These are phyloP conservation scores for Chrysolina oricalcia DNA, from an alignment of 2,888 invertebrate genomes.

Conservation along the genomic window DNA sequence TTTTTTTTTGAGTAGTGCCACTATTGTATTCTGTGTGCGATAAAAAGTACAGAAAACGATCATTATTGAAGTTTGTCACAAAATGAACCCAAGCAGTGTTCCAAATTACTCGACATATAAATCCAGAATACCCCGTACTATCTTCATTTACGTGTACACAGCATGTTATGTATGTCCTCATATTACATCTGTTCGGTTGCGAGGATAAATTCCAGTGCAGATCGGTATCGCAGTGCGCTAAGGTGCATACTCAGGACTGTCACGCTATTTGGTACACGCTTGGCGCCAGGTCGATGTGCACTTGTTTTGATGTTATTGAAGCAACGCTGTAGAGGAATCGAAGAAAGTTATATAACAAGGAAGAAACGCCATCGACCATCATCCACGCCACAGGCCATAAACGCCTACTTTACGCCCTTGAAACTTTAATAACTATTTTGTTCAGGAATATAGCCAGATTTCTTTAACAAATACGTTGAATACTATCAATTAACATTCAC, in stretches of 20 bases:
- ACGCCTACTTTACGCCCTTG: too few species aligned
- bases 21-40: too few species aligned
- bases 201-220: constrained; percentile 42
- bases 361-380: background rate
- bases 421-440: too few species aligned
- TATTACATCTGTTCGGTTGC: constrained; percentile 42
- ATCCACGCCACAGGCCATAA: too few species aligned
- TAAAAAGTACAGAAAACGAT: too few species aligned
- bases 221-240: constrained; percentile 31
- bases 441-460: too few species aligned
- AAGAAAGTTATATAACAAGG: constrained; percentile 19
- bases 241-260: background rate
- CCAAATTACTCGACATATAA: too few species aligned
- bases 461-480: too few species aligned
- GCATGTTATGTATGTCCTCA: constrained; percentile 42
- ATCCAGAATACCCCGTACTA: constrained; percentile 23
- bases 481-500: too few species aligned
- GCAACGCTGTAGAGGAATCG: background rate
- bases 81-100: too few species aligned
- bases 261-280: background rate
- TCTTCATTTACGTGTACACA: constrained; percentile 38
- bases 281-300: constrained; percentile 13
- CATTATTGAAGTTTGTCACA: too few species aligned
- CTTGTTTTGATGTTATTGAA: constrained; percentile 20
- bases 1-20: too few species aligned